phyloP scores from a whole-genome alignment of 2,888 invertebrate genomes.

The Drosophila macrothrix region DNA sequence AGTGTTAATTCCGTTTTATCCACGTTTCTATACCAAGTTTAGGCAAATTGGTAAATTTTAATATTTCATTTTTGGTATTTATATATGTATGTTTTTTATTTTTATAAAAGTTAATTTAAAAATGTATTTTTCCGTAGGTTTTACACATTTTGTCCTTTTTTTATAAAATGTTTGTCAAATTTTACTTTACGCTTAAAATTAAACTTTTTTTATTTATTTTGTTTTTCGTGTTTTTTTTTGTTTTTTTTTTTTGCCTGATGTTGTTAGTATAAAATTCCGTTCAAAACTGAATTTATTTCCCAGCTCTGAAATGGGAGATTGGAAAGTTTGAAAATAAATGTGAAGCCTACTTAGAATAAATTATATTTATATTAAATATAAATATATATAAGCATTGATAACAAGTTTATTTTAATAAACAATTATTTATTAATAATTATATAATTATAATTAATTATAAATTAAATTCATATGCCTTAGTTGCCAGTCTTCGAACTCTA shows the following conservation, averaged over 20 bases:
- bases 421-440: no score
- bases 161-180: neutral
- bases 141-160: neutral
- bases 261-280: neutral
- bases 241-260: neutral
- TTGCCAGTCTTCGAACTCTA: neutral
- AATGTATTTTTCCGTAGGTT: neutral
- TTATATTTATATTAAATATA: neutral
- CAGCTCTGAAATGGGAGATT: neutral
- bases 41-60: neutral
- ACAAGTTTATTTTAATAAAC: no score
- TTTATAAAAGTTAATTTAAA: neutral
- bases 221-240: neutral
- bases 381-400: no score
- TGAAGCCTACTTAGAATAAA: neutral
- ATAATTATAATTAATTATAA: neutral
- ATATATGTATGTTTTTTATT: neutral
- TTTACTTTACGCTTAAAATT: neutral
- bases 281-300: neutral
- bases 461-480: neutral
- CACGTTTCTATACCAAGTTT: no score
- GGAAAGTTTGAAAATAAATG: neutral
- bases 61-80: neutral
- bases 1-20: no score
- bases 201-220: neutral